Percentiles rank a stretch among this genome's conserved stretches.
Conservation (phyloP, 2,113 vertebrate genomes). For the Myanophis thanlyinensis region DNA sequence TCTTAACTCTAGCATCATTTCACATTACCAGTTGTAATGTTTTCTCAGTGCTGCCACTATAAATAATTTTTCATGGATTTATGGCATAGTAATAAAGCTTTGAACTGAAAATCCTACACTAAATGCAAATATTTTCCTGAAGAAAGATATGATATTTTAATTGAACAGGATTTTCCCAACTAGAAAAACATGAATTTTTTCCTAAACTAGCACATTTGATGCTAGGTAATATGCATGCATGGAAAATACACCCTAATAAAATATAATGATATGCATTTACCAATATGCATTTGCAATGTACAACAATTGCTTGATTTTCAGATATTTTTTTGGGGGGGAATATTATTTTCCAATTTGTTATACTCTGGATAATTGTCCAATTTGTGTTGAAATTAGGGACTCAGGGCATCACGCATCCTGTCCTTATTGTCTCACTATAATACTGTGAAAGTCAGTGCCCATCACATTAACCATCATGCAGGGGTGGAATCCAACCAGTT, state of each 20-base stretch:
- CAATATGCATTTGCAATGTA: slow-evolving; percentile 24
- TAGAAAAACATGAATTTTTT: neutral
- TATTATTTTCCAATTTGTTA: slow-evolving; percentile 36
- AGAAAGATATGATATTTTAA: slow-evolving; percentile 13
- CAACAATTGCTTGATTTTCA: slow-evolving; percentile 28
- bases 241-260: neutral
- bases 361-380: slow-evolving; percentile 19
- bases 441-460: neutral
- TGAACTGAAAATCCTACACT: slow-evolving; percentile 4
- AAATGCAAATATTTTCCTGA: slow-evolving; percentile 29
- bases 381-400: neutral
- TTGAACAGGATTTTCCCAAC: neutral
- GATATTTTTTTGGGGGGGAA: neutral
- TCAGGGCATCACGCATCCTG: neutral
- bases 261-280: slow-evolving; percentile 39
- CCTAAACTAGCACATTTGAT: neutral
- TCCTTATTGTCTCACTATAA: neutral
- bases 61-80: slow-evolving; percentile 37
- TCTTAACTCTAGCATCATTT: slow-evolving; percentile 30
- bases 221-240: neutral
- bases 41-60: neutral
- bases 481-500: no score
- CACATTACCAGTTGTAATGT: slow-evolving; percentile 17
- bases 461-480: neutral
- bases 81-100: neutral